Conservation (phyloP, 2,113 vertebrate genomes). For the Emydocephalus ijimae region DNA sequence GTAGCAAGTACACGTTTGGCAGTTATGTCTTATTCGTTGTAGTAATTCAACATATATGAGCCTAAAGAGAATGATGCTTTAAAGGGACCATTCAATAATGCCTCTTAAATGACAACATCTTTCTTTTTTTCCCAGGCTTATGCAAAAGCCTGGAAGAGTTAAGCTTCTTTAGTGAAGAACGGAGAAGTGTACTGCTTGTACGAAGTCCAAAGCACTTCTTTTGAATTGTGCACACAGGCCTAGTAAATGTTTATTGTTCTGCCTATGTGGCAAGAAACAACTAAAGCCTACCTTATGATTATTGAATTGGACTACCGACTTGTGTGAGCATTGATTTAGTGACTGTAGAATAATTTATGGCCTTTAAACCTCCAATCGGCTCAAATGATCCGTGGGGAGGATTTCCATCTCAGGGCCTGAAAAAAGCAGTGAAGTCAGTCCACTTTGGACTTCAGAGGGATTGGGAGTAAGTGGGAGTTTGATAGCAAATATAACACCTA, state of each 20-base stretch:
- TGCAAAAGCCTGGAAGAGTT: neutral
- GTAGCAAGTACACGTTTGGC: neutral
- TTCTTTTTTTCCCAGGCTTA: neutral
- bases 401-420: neutral
- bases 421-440: neutral
- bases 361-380: neutral
- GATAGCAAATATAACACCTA: neutral
- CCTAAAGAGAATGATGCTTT: neutral
- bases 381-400: neutral
- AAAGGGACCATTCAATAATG: neutral
- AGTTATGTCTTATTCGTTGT: neutral
- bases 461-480: neutral
- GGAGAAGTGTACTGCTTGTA: neutral
- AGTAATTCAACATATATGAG: neutral
- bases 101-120: neutral
- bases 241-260: neutral
- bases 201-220: neutral
- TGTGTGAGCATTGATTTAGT: slow-evolving; percentile 6
- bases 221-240: neutral
- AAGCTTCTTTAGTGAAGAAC: neutral
- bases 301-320: slow-evolving; percentile 5
- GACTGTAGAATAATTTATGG: neutral
- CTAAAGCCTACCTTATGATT: neutral
- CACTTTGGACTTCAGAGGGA: neutral
- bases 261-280: neutral